Conservation (phyloP, 2,797 vertebrate genomes). For the Philypnodon macrostomus region DNA sequence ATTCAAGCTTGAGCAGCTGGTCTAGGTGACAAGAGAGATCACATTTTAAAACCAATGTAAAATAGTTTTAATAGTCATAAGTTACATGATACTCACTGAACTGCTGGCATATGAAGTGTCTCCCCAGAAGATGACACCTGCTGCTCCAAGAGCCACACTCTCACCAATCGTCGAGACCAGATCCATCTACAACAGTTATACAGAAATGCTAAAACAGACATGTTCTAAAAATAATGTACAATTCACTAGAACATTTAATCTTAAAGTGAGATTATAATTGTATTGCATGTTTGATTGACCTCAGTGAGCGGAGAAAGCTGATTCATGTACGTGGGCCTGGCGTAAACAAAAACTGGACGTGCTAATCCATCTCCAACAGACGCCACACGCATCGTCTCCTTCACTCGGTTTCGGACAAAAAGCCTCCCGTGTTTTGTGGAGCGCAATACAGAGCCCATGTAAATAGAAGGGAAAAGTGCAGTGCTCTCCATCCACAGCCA, state of each 20-base stretch:
- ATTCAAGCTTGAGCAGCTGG: slow-evolving; percentile 69
- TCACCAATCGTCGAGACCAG: slow-evolving; percentile 84
- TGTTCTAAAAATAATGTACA: no score
- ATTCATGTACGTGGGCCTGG: slow-evolving; percentile 85
- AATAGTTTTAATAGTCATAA: slow-evolving; percentile 4
- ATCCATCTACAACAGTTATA: slow-evolving; percentile 70
- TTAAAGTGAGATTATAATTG: neutral
- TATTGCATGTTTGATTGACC: slow-evolving; percentile 80
- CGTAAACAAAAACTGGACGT: slow-evolving; percentile 92
- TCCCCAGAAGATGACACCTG: slow-evolving; percentile 93
- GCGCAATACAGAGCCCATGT: slow-evolving; percentile 78
- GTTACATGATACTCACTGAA: slow-evolving; percentile 67
- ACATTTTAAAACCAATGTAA: slow-evolving; percentile 10
- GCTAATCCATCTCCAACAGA: slow-evolving; percentile 80
- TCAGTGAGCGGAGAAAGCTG: slow-evolving; percentile 79
- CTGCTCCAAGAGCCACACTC: slow-evolving; percentile 88
- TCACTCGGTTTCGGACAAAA: slow-evolving; percentile 90
- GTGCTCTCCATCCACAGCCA: slow-evolving; percentile 95
- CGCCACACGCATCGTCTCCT: slow-evolving; percentile 90
- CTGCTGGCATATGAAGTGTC: slow-evolving; percentile 83
- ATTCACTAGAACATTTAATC: no score
- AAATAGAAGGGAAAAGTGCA: slow-evolving; percentile 92
- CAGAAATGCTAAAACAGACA: slow-evolving; percentile 20
- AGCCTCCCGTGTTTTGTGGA: slow-evolving; percentile 82
- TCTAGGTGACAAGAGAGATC: slow-evolving; percentile 40